Percentiles rank a stretch among this genome's conserved stretches.
Evolutionary conservation across 2,797 vertebrate species (phyloP).

Genomic region (Leontocebus nigricollis): DNA sequence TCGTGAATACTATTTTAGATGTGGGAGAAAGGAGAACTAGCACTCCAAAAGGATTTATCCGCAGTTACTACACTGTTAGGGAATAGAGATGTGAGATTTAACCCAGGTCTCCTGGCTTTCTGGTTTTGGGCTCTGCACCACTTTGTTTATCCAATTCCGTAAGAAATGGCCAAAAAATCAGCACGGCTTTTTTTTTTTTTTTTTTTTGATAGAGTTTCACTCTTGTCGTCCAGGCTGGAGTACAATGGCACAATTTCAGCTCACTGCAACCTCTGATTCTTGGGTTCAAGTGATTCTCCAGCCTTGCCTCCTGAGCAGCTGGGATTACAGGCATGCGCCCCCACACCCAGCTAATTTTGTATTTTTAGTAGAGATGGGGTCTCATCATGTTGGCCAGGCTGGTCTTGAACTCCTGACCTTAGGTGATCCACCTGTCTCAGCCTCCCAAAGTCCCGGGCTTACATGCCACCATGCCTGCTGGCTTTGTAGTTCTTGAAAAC

Average conservation of each 20-base stretch:
- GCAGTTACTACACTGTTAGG: constrained; percentile 5
- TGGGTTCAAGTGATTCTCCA: neutral
- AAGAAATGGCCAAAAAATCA: constrained; percentile 18
- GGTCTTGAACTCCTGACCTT: neutral
- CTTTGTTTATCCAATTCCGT: constrained; percentile 23
- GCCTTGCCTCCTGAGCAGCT: neutral
- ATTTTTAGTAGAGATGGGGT: neutral
- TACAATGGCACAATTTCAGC: neutral
- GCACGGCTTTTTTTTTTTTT: neutral
- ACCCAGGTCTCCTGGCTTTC: neutral
- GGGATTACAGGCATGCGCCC: neutral
- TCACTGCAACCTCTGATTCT: neutral
- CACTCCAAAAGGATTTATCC: constrained; percentile 40
- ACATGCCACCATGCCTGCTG: neutral
- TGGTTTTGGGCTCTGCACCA: constrained; percentile 9
- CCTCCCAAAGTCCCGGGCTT: neutral
- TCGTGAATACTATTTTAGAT: constrained; percentile 50
- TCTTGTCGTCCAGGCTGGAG: neutral
- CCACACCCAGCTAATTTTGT: neutral
- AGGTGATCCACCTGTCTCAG: neutral
- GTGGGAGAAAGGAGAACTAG: constrained; percentile 28
- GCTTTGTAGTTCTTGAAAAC: constrained; percentile 28
- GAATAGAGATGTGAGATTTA: constrained; percentile 18
- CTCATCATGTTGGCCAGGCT: neutral
- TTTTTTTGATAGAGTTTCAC: neutral